Base-by-base conservation (phyloP, 1,140 invertebrate genomes). In the Eufriesea mexicana region DNA sequence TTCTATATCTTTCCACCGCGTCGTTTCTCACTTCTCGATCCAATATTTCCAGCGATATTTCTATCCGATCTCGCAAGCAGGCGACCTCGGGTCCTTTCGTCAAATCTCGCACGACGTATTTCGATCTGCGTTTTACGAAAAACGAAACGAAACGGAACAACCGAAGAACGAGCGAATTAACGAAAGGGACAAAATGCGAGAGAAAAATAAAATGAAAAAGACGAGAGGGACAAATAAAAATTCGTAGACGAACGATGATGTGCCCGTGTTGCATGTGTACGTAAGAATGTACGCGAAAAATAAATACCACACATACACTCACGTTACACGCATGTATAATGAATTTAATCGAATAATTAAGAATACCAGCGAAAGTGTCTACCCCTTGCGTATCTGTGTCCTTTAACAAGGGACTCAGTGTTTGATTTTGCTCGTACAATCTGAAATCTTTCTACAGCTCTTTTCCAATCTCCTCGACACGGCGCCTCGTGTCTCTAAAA, bases 1-100 rank as follows among this genome's bases (percentile, higher is more conserved):
- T 67, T 83, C 87, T 89, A 79, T 89, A 87, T 89, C 87, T 89
- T 85, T 89, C 67, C 74, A 64, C 35, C 72, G 80, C 71, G 49
- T 51, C 55, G 75, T 78, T 73, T 49, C 49, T 18, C 75, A 82
- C 79, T 74, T 74, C n/a, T 61, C 51, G 23, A 61, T 25, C 51
- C 55, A 77, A 51, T 45, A 73, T 18, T 57, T 45, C 23, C 28
- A 70, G n/a, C 81, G 68, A 74, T 59, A 66, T 25, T 54, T 73
- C 42, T 23, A 35, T 35, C 57, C 4, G 28, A 72, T 47, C 57
- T 61, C 72, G 73, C n/a, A 18, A 42, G n/a, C 51, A n/a, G 8
- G 8, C 20, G 59, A 45, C 42, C 4, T 6, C 47, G n/a, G 47
- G 59, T n/a, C 55, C 28, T 62, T 64, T 47, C 70, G 28, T 59